Base-by-base conservation (phyloP, 2,888 invertebrate genomes). In the Pantelozetes paolii region DNA sequence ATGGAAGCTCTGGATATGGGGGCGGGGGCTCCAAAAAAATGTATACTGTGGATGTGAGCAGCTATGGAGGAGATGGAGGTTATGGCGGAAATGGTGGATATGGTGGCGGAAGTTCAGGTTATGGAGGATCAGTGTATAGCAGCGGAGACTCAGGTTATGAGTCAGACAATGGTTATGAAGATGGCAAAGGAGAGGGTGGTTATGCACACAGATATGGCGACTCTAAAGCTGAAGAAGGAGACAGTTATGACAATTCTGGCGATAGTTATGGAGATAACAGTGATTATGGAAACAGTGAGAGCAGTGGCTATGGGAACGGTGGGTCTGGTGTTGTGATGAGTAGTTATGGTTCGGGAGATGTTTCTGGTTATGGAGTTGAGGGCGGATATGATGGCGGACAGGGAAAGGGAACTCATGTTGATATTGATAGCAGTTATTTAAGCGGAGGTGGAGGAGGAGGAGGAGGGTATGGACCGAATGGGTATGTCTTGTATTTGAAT, bases 1-100 rank as follows among this genome's bases (percentile, higher is more conserved):
- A 36, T 36, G 36, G 36, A 8, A 98, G 98, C 82, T 82, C 89
- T 13, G 86, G 88, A 72, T 83, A 99, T 18, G 98, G 99, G 86
- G 36, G 11, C 11, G 36, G 6, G 11, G 36, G 36, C 36, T 90
- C 91, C 75, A 87, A 90, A 70, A 94, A 97, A 83, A 86, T 97
- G 79, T 96, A 96, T 83, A 88, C 89, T 2, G 84, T 98, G 81
- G 99, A 98, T 79, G 36, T 5, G 18, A 15, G 50, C 50, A 15
- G 3, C 5, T 18, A 50, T 20, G 50, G 50, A 18, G 50, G 50
- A 18, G 20, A 50, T 36, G 32, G 30, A 18, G 64, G 64, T 11
- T 8, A n/a, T 1, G 9, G n/a, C 30, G 32, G 54, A 18, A 54
- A 20, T 20, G 20, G 13, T 23, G 57, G 28, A 15, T 57, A 57